Evolutionary conservation across 2,113 vertebrate genomes (phyloP).

Genomic region (Mandrillus leucophaeus): DNA sequence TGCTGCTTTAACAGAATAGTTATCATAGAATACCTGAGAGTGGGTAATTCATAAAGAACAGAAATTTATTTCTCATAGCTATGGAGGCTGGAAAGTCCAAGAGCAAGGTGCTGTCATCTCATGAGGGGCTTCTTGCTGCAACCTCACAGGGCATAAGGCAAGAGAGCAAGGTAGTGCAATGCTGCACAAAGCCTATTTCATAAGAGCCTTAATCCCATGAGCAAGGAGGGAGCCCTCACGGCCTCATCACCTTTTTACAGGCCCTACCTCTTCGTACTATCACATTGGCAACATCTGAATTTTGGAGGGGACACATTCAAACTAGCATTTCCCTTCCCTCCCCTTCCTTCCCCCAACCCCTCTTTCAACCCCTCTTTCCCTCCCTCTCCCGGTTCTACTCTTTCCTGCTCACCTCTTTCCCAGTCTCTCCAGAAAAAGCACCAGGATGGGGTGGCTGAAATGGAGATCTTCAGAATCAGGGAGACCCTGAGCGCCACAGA

Average conservation of each 20-base stretch:
- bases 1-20: not conserved
- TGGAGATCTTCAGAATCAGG: not conserved
- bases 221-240: not conserved
- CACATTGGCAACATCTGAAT: not conserved
- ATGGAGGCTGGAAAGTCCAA: not conserved
- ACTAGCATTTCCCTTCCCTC: not conserved
- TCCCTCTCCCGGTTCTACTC: not conserved
- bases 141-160: not conserved
- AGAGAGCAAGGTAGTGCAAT: not conserved
- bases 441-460: fast-evolving
- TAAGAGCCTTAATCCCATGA: not conserved
- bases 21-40: not conserved
- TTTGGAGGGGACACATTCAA: not conserved
- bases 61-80: not conserved
- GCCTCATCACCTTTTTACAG: not conserved
- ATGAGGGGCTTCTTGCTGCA: not conserved
- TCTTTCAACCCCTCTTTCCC: not conserved
- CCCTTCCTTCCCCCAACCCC: not conserved
- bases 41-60: not conserved
- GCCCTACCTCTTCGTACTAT: not conserved
- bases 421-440: not conserved
- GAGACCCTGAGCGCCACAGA: not conserved
- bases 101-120: not conserved
- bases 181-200: not conserved
- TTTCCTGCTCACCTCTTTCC: too few species aligned